Percentiles rank a stretch among this genome's conserved stretches.
phyloP scores from a whole-genome alignment of 2,888 invertebrate genomes.

The Bombyx huttoni region DNA sequence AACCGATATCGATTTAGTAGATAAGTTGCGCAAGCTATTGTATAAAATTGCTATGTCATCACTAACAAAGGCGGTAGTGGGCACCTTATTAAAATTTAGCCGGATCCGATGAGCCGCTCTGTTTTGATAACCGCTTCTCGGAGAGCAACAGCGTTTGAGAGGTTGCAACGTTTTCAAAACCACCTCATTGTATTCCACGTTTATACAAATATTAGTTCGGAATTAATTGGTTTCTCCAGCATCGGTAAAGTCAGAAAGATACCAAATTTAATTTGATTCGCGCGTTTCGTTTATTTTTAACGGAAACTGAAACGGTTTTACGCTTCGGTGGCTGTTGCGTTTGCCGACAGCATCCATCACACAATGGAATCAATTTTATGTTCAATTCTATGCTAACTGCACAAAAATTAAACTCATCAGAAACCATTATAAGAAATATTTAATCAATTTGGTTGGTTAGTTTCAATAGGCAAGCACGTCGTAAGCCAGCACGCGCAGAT shows the following conservation, averaged over 20 bases:
- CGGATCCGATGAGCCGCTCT: constrained; percentile 59
- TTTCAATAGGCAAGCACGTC: constrained; percentile 34
- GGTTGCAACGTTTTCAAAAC: constrained; percentile 46
- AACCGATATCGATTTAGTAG: constrained; percentile 69
- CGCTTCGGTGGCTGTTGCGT: background rate
- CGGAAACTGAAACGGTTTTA: constrained; percentile 2
- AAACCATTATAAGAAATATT: constrained; percentile 29
- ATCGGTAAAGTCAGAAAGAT: background rate
- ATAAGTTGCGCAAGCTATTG: constrained; percentile 70
- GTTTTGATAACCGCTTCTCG: constrained; percentile 64
- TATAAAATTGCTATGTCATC: constrained; percentile 58
- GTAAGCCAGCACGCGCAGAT: constrained; percentile 39
- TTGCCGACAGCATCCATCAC: background rate
- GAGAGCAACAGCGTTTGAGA: constrained; percentile 36
- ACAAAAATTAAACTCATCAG: constrained; percentile 16
- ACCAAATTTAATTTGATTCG: constrained; percentile 3
- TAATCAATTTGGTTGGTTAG: constrained; percentile 54
- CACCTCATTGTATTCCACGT: constrained; percentile 32
- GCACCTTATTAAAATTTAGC: constrained; percentile 71
- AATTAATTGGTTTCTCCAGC: constrained; percentile 24
- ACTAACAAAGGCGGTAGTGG: constrained; percentile 67
- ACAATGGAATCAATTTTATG: constrained; percentile 7
- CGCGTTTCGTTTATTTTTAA: constrained; percentile 7
- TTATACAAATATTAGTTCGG: constrained; percentile 45
- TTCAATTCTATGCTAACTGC: constrained; percentile 7